These are phyloP conservation scores for Heteractis magnifica DNA, from an alignment of 92 coral and sea anemone species.

Conservation along the genomic window DNA sequence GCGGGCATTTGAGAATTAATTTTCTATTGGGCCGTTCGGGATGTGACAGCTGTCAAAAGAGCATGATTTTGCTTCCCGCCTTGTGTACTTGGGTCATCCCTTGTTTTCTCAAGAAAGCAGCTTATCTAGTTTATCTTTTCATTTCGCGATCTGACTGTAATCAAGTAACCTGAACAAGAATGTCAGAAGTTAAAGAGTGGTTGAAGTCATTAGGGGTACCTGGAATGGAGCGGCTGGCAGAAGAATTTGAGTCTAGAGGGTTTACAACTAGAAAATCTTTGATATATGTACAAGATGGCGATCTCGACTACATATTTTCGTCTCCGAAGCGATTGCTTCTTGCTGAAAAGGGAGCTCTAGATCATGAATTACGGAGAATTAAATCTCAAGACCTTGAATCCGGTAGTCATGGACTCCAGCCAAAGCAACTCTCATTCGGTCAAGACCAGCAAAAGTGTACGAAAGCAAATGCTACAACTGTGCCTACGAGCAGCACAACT, in stretches of 20 bases:
- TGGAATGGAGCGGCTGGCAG: conserved; percentile 31
- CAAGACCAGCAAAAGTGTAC: background rate
- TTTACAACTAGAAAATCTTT: conserved; percentile 31
- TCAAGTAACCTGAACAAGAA: background rate
- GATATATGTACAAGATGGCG: conserved; percentile 20
- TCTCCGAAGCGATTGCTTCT: conserved; percentile 42
- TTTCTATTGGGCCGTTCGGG: no score
- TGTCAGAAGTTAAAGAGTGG: conserved; percentile 39
- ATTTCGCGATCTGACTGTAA: background rate
- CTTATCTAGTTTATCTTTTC: background rate
- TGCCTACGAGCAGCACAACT: no score
- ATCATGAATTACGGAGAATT: conserved; percentile 20
- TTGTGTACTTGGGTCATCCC: background rate
- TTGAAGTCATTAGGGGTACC: conserved; percentile 33
- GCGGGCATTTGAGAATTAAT: no score
- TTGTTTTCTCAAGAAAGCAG: background rate
- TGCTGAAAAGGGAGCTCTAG: conserved; percentile 34
- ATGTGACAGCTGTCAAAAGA: conserved; percentile 29
- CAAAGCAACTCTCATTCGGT: background rate
- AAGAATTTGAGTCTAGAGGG: conserved; percentile 39
- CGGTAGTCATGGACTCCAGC: background rate
- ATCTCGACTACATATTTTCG: conserved; percentile 37
- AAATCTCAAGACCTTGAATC: conserved; percentile 18
- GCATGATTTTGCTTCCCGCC: conserved; percentile 22
- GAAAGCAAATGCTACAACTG: no score